A percentile compares a stretch with the other conserved stretches of the same genome.
These are phyloP conservation scores for Anneissia japonica DNA, from an alignment of 35 echinoderm and acorn worm genomes.

Conservation along the genomic window DNA sequence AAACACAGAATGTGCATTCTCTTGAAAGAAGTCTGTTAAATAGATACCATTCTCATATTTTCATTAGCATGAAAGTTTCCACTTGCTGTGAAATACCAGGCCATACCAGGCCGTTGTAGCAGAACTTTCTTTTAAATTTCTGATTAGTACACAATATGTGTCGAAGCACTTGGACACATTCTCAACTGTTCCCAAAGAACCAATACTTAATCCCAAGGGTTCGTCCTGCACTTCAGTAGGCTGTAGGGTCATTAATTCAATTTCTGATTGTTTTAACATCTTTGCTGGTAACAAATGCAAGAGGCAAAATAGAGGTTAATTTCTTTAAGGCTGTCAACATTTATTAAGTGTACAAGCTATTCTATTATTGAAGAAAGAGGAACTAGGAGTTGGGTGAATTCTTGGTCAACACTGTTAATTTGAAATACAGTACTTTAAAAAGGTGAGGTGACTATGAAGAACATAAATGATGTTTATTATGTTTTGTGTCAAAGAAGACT, in stretches of 20 bases:
- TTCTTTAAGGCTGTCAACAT: not conserved
- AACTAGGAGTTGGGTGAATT: no score
- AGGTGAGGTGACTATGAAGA: no score
- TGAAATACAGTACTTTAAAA: no score
- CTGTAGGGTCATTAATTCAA: not conserved
- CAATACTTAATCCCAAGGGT: not conserved
- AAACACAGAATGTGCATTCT: no score
- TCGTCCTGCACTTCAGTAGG: not conserved
- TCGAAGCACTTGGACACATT: not conserved
- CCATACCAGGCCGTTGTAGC: no score
- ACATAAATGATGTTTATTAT: no score
- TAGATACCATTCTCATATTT: no score
- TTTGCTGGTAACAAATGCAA: not conserved
- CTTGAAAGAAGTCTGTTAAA: no score
- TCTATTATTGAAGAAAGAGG: not conserved
- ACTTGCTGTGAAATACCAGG: no score
- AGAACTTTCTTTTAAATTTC: not conserved
- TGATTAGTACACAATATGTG: not conserved
- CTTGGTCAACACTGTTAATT: no score
- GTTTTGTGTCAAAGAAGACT: no score
- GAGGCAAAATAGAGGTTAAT: not conserved
- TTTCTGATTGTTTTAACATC: not conserved
- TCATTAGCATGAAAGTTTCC: no score
- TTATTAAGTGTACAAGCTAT: not conserved
- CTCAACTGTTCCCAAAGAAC: not conserved